Base-by-base conservation (phyloP, 1,140 invertebrate species). In the Papilio glaucus region DNA sequence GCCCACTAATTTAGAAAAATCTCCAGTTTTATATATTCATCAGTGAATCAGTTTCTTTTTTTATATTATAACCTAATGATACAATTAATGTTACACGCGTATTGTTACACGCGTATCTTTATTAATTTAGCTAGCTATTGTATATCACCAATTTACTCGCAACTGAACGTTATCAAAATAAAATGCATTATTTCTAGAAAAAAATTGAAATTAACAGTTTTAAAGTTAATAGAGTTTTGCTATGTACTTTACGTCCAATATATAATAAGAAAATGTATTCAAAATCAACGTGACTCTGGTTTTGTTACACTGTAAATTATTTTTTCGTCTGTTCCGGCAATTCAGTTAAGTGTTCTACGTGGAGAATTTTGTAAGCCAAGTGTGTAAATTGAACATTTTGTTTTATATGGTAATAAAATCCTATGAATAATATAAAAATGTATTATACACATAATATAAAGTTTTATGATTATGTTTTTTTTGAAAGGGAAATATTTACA, bases 341-440 rank as follows among this genome's bases (percentile, higher is more conserved):
- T 57, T 57, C 49, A 57, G 24, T 57, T 57, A 24, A 57, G 49
- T 57, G 49, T 57, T 24, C 10, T 57, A 24, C 24, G 18, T 53
- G 24, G 49, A 6, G 4, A 15, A 24, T 57, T 57, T 26, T 26
- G 49, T 57, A 57, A 57, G 49, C 21, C 18, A 13, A 57, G 24
- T 3, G 4, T 57, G 49, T 12, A 57, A 21, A 53, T 53, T 12
- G 49, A 24, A 49, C 7, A n/a, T n/a, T 57, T 57, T 57, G 12
- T 24, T 57, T 24, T 24, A 21, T n/a, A n/a, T n/a, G 12, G 24
- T 12, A 10, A 57, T 57, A 13, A 24, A 57, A 57, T 57, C 24
- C 1, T 57, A 57, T 53, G 15, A 21, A 21, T 57, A 26, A 18
- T n/a, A n/a, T n/a, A n/a, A n/a, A n/a, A n/a, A n/a, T 24, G 49